Conservation (phyloP, 1,140 invertebrate genomes). For the Belonocnema kinseyi region DNA sequence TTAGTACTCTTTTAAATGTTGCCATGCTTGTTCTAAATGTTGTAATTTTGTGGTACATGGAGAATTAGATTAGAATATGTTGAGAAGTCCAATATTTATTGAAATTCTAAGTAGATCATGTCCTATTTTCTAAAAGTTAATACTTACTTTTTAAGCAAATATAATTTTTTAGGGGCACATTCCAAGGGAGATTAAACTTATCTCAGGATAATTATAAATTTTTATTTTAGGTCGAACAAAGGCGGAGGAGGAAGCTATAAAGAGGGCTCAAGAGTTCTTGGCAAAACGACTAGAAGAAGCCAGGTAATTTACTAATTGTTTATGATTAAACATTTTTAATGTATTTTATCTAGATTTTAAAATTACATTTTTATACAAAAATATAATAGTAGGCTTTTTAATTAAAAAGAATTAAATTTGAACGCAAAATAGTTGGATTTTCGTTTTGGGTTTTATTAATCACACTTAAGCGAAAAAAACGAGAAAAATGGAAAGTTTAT, state of each 20-base stretch:
- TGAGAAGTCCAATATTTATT: background rate
- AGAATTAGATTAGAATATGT: background rate
- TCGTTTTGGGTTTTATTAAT: no score
- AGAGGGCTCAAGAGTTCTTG: constrained; percentile 61
- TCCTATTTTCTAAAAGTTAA: no score
- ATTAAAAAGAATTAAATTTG: no score
- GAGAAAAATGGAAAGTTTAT: no score
- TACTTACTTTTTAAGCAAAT: no score
- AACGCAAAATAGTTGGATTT: no score
- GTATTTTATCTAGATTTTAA: background rate
- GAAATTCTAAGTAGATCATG: no score
- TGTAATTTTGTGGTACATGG: background rate
- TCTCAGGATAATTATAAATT: background rate
- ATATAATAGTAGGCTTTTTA: no score
- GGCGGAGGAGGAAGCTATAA: constrained; percentile 57
- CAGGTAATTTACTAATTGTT: constrained; percentile 55
- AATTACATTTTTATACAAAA: no score
- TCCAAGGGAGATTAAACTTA: no score
- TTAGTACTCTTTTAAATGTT: constrained; percentile 7
- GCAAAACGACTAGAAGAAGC: constrained; percentile 65
- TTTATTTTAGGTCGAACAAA: constrained; percentile 44
- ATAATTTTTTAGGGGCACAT: no score
- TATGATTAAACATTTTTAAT: background rate
- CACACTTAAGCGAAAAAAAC: no score
- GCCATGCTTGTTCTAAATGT: background rate